These are phyloP conservation scores for Noctua janthina DNA, from an alignment of 2,888 invertebrate species.

Conservation along the genomic window DNA sequence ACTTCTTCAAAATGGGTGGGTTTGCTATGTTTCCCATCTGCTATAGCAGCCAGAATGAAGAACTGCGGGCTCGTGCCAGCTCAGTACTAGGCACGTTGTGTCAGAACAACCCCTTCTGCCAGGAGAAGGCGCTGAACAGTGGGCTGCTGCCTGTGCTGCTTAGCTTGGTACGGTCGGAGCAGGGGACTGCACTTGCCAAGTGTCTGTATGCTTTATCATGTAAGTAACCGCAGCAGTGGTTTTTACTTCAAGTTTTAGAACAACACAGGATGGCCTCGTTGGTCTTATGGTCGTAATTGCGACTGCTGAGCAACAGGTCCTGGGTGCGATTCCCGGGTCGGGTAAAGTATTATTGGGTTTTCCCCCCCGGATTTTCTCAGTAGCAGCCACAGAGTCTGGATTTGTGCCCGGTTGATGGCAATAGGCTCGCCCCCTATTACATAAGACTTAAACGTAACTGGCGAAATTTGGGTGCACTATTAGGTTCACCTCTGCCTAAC, in stretches of 20 bases:
- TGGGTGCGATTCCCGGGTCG: too few species aligned
- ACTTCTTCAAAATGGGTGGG: constrained; percentile 96
- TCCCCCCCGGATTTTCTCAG: too few species aligned
- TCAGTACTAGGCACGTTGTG: constrained; percentile 94
- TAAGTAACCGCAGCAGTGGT: constrained; percentile 81
- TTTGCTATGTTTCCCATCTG: constrained; percentile 93
- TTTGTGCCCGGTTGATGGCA: too few species aligned
- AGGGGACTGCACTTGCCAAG: constrained; percentile 91
- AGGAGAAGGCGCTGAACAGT: constrained; percentile 92
- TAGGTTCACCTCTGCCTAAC: too few species aligned
- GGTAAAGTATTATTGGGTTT: too few species aligned
- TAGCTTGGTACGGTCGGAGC: constrained; percentile 90
- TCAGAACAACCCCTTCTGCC: constrained; percentile 96
- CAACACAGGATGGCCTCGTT: neutral
- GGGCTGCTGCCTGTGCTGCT: constrained; percentile 92
- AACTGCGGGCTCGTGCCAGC: constrained; percentile 92
- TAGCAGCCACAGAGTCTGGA: too few species aligned
- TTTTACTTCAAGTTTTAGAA: neutral
- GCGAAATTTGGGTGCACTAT: too few species aligned
- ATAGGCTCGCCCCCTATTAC: too few species aligned
- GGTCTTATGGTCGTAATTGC: too few species aligned
- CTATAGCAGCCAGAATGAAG: constrained; percentile 91
- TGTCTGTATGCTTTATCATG: constrained; percentile 95
- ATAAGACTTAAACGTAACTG: too few species aligned
- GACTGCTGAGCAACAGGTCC: too few species aligned